Conservation (phyloP, 2,888 invertebrate genomes). For the Drosophila infuscata region DNA sequence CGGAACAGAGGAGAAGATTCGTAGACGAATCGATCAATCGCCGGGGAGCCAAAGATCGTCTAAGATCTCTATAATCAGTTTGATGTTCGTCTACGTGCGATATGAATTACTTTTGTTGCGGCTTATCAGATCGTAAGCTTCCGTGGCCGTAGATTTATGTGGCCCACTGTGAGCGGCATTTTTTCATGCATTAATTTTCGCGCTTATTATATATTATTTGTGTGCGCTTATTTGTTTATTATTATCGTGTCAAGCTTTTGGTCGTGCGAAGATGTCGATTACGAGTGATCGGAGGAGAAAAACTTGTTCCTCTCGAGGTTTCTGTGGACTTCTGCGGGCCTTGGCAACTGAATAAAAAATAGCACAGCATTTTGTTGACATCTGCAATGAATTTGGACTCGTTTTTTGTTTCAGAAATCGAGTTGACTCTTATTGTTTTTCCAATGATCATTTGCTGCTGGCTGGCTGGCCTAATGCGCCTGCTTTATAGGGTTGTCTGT, state of each 20-base stretch:
- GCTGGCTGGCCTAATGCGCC: constrained; percentile 40
- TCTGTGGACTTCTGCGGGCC: constrained; percentile 35
- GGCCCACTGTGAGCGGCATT: constrained; percentile 28
- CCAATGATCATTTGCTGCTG: constrained; percentile 19
- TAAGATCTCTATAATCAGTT: constrained; percentile 48
- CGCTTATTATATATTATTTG: constrained; percentile 56
- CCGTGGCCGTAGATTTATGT: constrained; percentile 24
- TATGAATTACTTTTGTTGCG: constrained; percentile 1
- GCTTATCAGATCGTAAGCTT: constrained; percentile 27
- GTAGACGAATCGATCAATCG: constrained; percentile 52
- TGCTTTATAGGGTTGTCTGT: constrained; percentile 64
- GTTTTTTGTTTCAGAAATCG: constrained; percentile 39
- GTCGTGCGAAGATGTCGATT: constrained; percentile 39
- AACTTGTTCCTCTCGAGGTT: constrained; percentile 34
- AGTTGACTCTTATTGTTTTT: constrained; percentile 37
- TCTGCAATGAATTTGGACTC: constrained; percentile 32
- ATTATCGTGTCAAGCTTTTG: constrained; percentile 37
- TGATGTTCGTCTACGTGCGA: constrained; percentile 34
- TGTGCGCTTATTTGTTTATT: constrained; percentile 45
- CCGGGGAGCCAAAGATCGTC: constrained; percentile 35
- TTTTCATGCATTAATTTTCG: constrained; percentile 54
- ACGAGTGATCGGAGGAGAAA: constrained; percentile 32
- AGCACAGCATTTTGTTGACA: constrained; percentile 56
- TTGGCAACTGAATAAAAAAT: constrained; percentile 40
- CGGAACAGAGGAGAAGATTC: constrained; percentile 24